Conservation (phyloP, 1,140 invertebrate genomes). For the Plutomurus gul region DNA sequence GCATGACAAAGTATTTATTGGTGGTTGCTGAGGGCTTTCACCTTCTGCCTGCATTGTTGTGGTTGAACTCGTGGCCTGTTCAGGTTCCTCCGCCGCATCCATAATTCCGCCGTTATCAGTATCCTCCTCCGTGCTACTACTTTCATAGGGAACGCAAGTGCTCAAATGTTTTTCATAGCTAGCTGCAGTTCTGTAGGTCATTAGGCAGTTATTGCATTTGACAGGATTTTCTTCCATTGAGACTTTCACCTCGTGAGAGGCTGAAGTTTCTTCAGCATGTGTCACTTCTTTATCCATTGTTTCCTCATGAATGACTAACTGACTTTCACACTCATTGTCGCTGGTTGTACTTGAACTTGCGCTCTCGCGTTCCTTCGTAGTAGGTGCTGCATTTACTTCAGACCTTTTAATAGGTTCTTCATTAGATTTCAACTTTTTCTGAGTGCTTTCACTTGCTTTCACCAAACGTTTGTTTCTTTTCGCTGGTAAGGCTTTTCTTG, state of each 20-base stretch:
- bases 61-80: too few species aligned
- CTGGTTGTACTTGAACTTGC: not conserved
- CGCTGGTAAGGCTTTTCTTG: slow-evolving; percentile 56
- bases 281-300: too few species aligned
- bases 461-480: slow-evolving; percentile 54
- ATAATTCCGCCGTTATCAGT: not conserved
- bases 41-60: too few species aligned
- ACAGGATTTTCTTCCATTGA: not conserved
- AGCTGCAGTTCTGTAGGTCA: slow-evolving; percentile 83
- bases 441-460: not conserved
- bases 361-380: too few species aligned
- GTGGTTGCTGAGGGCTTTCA: too few species aligned
- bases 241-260: too few species aligned
- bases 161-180: slow-evolving; percentile 82
- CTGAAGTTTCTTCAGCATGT: too few species aligned
- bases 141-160: slow-evolving; percentile 67
- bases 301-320: too few species aligned
- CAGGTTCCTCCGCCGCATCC: too few species aligned
- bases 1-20: too few species aligned
- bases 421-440: not conserved
- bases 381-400: too few species aligned
- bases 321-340: not conserved
- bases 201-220: slow-evolving; percentile 70
- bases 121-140: slow-evolving; percentile 56
- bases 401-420: too few species aligned